Conservation (phyloP, 2,113 vertebrate species). For the Halcyon malimbica region DNA sequence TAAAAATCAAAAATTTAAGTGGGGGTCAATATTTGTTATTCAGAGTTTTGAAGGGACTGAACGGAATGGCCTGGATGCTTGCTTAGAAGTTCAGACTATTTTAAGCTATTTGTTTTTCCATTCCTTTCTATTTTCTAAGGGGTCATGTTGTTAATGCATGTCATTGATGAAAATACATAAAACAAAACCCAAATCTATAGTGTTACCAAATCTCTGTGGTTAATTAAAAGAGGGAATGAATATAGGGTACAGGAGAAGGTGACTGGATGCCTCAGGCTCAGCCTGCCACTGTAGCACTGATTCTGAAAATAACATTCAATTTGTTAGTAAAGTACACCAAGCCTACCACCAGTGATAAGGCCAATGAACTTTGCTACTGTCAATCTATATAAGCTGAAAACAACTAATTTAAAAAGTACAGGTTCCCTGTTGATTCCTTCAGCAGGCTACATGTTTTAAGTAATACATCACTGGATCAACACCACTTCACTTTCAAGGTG, state of each 20-base stretch:
- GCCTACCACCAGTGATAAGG: not conserved
- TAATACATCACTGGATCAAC: constrained; percentile 25
- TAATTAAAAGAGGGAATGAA: not conserved
- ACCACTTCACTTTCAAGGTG: constrained; percentile 13
- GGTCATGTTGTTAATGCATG: not conserved
- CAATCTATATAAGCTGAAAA: constrained; percentile 28
- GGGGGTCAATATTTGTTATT: not conserved
- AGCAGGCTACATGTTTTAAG: not conserved
- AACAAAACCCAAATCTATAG: not conserved
- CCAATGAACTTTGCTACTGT: constrained; percentile 7
- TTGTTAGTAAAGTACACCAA: not conserved
- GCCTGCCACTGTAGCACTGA: not conserved
- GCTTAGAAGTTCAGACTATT: not conserved
- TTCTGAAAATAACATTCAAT: constrained; percentile 14
- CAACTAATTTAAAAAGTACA: constrained; percentile 20
- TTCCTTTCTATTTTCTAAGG: not conserved
- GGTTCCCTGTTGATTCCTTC: constrained; percentile 5
- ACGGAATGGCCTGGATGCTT: not conserved
- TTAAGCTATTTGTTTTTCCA: not conserved
- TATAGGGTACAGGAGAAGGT: not conserved
- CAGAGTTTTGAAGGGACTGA: not conserved
- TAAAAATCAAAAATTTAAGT: not conserved
- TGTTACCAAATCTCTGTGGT: not conserved
- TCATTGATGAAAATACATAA: not conserved
- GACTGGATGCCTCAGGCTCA: constrained; percentile 13